Conservation (phyloP, 2,797 vertebrate species). For the Prionace glauca region DNA sequence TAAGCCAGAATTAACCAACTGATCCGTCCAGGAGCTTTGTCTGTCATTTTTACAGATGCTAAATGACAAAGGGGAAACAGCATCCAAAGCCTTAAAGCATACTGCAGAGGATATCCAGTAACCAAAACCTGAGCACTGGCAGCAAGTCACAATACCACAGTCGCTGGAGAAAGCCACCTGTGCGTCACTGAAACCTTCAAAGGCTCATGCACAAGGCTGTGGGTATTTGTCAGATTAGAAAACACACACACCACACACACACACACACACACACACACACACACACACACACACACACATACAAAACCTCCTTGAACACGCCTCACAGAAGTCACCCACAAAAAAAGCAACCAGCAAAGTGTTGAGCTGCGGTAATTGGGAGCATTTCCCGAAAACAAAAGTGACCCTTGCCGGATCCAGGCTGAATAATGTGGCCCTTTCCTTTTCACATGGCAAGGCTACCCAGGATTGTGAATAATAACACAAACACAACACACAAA, state of each 20-base stretch:
- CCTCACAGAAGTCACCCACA: constrained; percentile 35
- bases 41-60: background rate
- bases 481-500: background rate
- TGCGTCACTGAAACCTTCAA: background rate
- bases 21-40: background rate
- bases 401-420: constrained; percentile 30
- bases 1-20: constrained; percentile 6
- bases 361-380: constrained; percentile 31
- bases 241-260: constrained; percentile 11
- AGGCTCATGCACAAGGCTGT: constrained; percentile 18
- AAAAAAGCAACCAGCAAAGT: constrained; percentile 31
- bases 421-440: constrained; percentile 3
- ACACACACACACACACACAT: constrained; percentile 20
- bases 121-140: background rate
- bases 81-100: constrained; percentile 8
- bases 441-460: constrained; percentile 20
- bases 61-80: background rate
- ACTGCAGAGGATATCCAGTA: constrained; percentile 21
- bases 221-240: constrained; percentile 33
- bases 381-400: constrained; percentile 33
- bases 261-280: constrained; percentile 22
- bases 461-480: constrained; percentile 32
- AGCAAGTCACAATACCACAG: constrained; percentile 20
- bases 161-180: constrained; percentile 33
- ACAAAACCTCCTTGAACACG: constrained; percentile 22